Conservation (phyloP, 2,797 vertebrate species). For the Takifugu ocellatus region DNA sequence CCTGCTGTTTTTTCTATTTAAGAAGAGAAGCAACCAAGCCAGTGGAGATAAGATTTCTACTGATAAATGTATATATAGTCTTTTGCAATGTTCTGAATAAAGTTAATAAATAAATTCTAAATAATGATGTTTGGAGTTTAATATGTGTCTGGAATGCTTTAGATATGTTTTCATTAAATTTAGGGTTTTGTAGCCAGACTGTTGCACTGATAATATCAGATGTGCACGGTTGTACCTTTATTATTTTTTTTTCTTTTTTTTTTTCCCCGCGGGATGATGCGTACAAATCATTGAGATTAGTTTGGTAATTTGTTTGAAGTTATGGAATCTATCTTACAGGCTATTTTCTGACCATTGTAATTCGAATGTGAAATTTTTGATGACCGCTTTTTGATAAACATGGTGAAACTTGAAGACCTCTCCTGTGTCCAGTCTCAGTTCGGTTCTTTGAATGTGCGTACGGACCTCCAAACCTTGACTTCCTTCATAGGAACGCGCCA, state of each 20-base stretch:
- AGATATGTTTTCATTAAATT: slow-evolving; percentile 33
- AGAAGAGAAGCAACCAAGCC: slow-evolving; percentile 65
- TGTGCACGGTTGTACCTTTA: background rate
- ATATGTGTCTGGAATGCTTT: slow-evolving; percentile 52
- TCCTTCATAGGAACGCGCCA: too few species aligned
- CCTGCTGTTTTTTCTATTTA: slow-evolving; percentile 68
- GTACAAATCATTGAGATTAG: slow-evolving; percentile 24
- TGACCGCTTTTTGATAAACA: slow-evolving; percentile 72
- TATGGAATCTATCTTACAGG: slow-evolving; percentile 18
- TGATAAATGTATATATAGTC: slow-evolving; percentile 82
- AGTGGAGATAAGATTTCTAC: slow-evolving; percentile 79
- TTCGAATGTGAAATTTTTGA: slow-evolving; percentile 74
- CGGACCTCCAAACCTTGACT: too few species aligned
- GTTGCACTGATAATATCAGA: background rate
- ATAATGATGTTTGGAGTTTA: slow-evolving; percentile 54
- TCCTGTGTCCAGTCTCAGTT: slow-evolving; percentile 31
- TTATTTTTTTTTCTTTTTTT: slow-evolving; percentile 1
- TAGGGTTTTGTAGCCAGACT: background rate
- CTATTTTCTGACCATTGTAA: slow-evolving; percentile 69
- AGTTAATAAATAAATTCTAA: slow-evolving; percentile 82
- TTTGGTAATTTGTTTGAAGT: slow-evolving; percentile 31
- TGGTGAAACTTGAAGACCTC: slow-evolving; percentile 49
- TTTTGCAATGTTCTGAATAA: slow-evolving; percentile 94
- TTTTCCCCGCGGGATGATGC: slow-evolving; percentile 25
- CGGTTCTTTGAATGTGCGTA: background rate